Evolutionary conservation across 2,888 invertebrate species (phyloP).

Genomic region (Drosophila emarginata): DNA sequence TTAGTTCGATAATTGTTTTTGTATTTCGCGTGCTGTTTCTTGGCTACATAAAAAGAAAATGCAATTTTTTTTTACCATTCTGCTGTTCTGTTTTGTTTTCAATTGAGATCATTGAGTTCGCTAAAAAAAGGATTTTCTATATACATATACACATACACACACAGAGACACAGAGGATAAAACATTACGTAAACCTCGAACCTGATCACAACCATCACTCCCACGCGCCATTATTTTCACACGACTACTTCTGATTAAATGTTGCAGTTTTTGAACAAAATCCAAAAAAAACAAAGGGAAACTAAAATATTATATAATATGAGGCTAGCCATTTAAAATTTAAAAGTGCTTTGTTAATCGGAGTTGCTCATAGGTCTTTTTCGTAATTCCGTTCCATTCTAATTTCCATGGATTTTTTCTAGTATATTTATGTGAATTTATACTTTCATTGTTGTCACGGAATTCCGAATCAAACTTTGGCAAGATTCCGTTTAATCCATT

Average conservation of each 20-base stretch:
- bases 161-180: conserved; percentile 1
- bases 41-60: conserved; percentile 53
- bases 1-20: conserved; percentile 40
- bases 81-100: conserved; percentile 39
- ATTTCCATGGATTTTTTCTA: neutral
- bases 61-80: conserved; percentile 50
- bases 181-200: neutral
- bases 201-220: neutral
- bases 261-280: neutral
- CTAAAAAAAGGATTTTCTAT: conserved; percentile 61
- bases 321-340: neutral
- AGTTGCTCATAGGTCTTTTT: neutral
- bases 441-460: neutral
- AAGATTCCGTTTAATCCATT: neutral
- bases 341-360: neutral
- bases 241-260: neutral
- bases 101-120: conserved; percentile 76
- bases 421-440: neutral
- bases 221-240: neutral
- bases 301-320: neutral
- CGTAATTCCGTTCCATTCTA: neutral
- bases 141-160: conserved; percentile 41
- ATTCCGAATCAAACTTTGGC: neutral
- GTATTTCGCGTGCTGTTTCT: conserved; percentile 31
- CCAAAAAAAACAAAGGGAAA: neutral